Percentiles rank a stretch among this genome's conserved stretches.
Conservation (phyloP, 1,140 invertebrate genomes). For the Ceratoteleas bidentatus region DNA sequence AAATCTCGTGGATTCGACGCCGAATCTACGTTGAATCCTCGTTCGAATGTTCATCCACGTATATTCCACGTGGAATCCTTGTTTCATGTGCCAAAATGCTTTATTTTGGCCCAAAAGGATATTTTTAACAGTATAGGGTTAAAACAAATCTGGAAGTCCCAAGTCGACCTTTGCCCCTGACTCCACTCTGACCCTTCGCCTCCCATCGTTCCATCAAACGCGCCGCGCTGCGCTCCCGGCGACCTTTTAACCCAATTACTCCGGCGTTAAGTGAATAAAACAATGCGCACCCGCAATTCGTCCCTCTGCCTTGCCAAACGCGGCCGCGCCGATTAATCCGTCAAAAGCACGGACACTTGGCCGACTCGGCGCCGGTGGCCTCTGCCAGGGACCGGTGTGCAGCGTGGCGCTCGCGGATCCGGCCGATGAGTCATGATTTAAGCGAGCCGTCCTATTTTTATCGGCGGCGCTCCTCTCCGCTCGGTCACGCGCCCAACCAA, state of each 20-base stretch:
- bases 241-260: constrained; percentile 35
- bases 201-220: too few relatives aligned
- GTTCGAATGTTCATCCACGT: too few relatives aligned
- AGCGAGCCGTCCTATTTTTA: constrained; percentile 57
- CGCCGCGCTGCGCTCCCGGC: too few relatives aligned
- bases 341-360: constrained; percentile 41
- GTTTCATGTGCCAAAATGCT: too few relatives aligned
- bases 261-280: constrained; percentile 23
- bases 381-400: constrained; percentile 46
- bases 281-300: constrained; percentile 9
- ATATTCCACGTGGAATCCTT: too few relatives aligned
- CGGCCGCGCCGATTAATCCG: constrained; percentile 31
- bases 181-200: too few relatives aligned
- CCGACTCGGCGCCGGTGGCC: constrained; percentile 39
- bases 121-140: too few relatives aligned
- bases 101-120: too few relatives aligned
- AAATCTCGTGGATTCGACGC: too few relatives aligned
- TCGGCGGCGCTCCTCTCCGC: constrained; percentile 27
- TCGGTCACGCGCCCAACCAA: constrained; percentile 16
- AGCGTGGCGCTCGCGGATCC: constrained; percentile 46
- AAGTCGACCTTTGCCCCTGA: too few relatives aligned
- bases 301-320: constrained; percentile 19
- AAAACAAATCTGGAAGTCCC: too few relatives aligned
- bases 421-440: constrained; percentile 61
- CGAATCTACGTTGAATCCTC: too few relatives aligned